Conservation (phyloP, 2,888 invertebrate species). For the Sminthurides aquaticus region DNA sequence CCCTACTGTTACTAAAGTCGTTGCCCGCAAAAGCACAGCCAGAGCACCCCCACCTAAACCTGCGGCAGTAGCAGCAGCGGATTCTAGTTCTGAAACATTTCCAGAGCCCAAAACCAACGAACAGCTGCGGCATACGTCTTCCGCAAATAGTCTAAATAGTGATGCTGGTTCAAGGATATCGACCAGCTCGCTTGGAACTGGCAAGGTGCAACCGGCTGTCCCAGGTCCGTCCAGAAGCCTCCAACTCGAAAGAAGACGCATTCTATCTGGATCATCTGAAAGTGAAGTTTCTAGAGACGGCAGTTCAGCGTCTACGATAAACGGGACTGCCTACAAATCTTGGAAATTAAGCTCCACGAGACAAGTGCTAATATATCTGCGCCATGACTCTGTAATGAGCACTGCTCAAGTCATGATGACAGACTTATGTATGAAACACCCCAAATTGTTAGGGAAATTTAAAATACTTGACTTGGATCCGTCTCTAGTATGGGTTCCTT, state of each 20-base stretch:
- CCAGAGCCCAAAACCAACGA: too few relatives aligned
- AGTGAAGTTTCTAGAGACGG: not conserved
- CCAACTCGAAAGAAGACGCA: not conserved
- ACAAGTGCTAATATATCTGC: constrained; percentile 7
- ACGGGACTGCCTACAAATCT: not conserved
- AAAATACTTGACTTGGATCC: not conserved
- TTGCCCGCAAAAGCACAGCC: not conserved
- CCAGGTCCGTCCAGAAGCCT: not conserved
- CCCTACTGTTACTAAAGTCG: not conserved
- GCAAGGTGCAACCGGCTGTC: not conserved
- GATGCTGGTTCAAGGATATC: not conserved
- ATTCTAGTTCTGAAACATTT: not conserved
- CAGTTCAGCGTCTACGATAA: not conserved
- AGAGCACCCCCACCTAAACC: not conserved
- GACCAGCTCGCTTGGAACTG: too few relatives aligned
- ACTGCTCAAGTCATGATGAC: constrained; percentile 4
- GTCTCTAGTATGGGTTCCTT: constrained; percentile 5
- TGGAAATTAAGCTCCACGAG: not conserved
- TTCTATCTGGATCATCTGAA: not conserved
- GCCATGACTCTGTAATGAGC: not conserved
- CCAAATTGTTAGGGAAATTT: constrained; percentile 8
- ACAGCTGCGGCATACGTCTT: not conserved
- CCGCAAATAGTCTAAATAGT: not conserved
- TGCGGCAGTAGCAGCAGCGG: not conserved
- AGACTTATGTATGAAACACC: constrained; percentile 2